Evolutionary conservation across 2,888 invertebrate species (phyloP), one percentile per base, ranked within the genome.

Genomic region (Parnassius orleans): DNA sequence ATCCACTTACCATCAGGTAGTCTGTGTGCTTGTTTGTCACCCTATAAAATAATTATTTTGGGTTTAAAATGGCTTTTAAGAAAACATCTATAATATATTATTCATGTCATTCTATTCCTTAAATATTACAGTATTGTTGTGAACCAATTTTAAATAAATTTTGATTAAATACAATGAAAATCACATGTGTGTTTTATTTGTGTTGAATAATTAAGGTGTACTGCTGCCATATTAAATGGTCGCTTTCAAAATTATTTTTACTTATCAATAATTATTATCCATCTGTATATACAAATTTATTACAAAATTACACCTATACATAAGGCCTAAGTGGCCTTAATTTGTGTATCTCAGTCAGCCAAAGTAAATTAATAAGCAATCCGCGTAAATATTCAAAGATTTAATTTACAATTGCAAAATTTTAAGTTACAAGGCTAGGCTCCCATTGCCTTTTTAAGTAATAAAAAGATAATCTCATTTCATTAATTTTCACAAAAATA

Each of bases 221-320:
- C 71, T 76, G 69, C 72, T 72, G 73, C 70, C 71, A 72, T 76
- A 74, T 68, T 75, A 75, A 75, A 75, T 74, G 71, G 68, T 72
- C 73, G 70, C 69, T 73, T 70, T 68, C 64, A 56, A 64, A 67
- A 67, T 69, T 65, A 65, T 66, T 68, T 69, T 73, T 69, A 72
- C 69, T 72, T 73, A 74, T 65, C 64, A 66, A 72, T 79, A 76
- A 74, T 78, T 80, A 77, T 79, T 78, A 77, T 78, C 74, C 70
- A 72, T 76, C 76, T 80, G 78, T 86, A 86, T 87, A 77, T 87
- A 88, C 87, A 88, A 83, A 81, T 85, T 81, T 85, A 84, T 84
- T 70, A 73, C 73, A 86, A 84, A 83, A 85, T 84, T 81, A 83
- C 76, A 73, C 70, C 73, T 72, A 75, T 75, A 70, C 68, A 70